Base-by-base conservation (phyloP, 1,140 invertebrate species). In the Pseudomyrmex cubaensis region DNA sequence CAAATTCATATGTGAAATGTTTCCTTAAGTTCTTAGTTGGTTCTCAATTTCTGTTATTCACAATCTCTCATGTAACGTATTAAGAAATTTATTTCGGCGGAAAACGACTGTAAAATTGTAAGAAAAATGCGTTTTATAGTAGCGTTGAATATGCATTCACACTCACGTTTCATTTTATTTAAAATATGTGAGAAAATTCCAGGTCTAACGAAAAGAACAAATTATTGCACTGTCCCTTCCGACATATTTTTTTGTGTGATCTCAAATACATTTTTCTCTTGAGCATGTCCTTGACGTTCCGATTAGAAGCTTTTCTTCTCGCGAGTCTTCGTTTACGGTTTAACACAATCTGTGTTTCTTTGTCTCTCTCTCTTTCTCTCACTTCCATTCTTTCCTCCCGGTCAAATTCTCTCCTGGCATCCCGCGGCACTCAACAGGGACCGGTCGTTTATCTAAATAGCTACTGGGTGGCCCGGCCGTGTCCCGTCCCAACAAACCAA, bases 381-480 rank as follows among this genome's bases (percentile, higher is more conserved):
- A 5, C 35, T 35, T 35, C 0, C 35, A 35, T 35, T 35, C 35
- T 35, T 35, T 35, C 35, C 35, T 35, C 35, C 35, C 35, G 35
- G 35, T 35, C 5, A 5, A 5, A 35, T 83, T 17, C 75, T 20
- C 17, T 44, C 50, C 64, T 73, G 82, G 83, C 82, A 84, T 89
- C 85, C 89, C 85, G 85, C 89, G 85, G 91, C 92, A 92, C 92
- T 93, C 88, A 89, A 91, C 91, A 88, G 90, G 89, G 89, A 87
- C 92, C 90, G 90, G 90, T 93, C 92, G 92, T 94, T 94, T 94
- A 94, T 94, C 93, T 93, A 93, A 94, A 93, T 93, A 93, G 92
- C 93, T 94, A 94, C 93, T 94, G 93, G 93, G 93, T 94, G 93
- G 94, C 93, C 93, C 85, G 89, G 78, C 86, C 78, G 76, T 74